A percentile compares a stretch with the other conserved stretches of the same genome.
These are phyloP conservation scores for Pelusios castaneus DNA, from an alignment of 2,113 vertebrate species.

Conservation along the genomic window DNA sequence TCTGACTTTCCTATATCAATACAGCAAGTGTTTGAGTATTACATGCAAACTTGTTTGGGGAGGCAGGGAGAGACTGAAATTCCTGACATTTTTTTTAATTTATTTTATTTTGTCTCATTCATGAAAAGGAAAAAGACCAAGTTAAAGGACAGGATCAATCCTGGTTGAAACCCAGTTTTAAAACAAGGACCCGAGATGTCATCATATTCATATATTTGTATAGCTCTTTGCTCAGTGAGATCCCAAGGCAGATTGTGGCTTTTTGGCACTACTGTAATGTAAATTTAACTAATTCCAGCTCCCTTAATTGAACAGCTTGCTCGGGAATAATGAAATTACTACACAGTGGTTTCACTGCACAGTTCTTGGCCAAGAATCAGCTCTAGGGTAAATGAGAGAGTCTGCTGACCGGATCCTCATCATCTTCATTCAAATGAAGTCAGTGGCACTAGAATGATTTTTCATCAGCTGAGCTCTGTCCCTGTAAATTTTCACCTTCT, in stretches of 20 bases:
- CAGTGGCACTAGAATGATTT: neutral
- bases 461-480: neutral
- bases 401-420: neutral
- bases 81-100: neutral
- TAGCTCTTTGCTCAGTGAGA: neutral
- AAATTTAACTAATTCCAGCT: neutral
- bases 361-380: neutral
- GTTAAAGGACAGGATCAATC: neutral
- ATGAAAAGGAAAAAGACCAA: neutral
- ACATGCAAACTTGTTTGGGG: constrained; percentile 19
- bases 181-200: neutral
- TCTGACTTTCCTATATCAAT: constrained; percentile 33
- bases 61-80: neutral
- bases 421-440: neutral
- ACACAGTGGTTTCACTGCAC: neutral
- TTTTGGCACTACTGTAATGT: neutral
- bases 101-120: neutral
- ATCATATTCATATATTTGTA: constrained; percentile 10
- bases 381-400: neutral
- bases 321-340: neutral
- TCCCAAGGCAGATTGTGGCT: neutral
- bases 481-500: neutral
- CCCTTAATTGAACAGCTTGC: neutral
- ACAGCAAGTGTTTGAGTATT: constrained; percentile 39
- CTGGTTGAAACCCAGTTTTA: neutral